Evolutionary conservation across 2,113 vertebrate species (phyloP).

Genomic region (Xerus inauris): DNA sequence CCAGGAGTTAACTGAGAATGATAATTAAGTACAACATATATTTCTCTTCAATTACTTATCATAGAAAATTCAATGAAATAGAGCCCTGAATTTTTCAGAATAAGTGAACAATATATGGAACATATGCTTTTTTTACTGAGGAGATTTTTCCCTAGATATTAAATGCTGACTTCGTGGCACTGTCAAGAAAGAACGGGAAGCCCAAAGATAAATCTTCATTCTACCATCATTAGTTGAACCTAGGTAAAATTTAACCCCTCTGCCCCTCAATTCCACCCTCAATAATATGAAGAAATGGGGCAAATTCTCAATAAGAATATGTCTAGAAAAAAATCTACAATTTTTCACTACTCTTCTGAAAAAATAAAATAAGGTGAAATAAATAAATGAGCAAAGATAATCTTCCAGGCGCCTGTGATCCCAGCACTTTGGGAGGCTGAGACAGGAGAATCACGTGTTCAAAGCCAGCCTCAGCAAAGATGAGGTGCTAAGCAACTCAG

Average conservation of each 20-base stretch:
- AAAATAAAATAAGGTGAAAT: not conserved
- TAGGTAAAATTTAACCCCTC: not conserved
- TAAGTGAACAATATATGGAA: not conserved
- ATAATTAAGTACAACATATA: not conserved
- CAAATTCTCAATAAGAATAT: not conserved
- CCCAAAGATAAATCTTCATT: not conserved
- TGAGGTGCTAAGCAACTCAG: too few relatives aligned
- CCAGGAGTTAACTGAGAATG: not conserved
- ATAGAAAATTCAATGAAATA: not conserved
- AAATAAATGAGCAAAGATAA: not conserved
- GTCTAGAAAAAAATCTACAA: not conserved
- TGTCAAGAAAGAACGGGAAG: not conserved
- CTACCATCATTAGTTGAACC: not conserved
- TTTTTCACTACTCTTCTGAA: not conserved
- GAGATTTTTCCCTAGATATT: not conserved
- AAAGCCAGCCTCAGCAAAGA: too few relatives aligned
- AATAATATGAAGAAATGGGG: not conserved
- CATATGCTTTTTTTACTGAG: not conserved
- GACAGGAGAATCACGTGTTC: too few relatives aligned
- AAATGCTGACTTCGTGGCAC: not conserved
- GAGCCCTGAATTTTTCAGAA: not conserved
- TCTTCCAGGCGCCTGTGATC: not conserved
- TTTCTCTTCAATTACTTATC: not conserved
- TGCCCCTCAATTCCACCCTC: not conserved
- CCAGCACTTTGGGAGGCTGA: too few relatives aligned